Evolutionary conservation across 2,113 vertebrate genomes (phyloP), one percentile per base, ranked within the genome.

Genomic region (Edolisoma coerulescens): DNA sequence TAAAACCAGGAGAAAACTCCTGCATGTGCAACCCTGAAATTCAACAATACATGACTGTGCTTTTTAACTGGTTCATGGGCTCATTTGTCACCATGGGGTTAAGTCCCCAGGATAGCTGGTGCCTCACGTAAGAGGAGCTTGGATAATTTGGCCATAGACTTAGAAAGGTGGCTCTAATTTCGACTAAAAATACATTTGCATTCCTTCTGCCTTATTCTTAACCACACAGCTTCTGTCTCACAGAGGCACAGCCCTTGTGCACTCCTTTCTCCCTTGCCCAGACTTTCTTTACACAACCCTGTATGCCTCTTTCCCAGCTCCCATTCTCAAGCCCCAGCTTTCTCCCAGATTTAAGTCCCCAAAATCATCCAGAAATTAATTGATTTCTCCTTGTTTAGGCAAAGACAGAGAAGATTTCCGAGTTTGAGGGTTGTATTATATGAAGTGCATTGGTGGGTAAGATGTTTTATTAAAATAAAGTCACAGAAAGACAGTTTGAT

Each of bases 171-270:
- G 79, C 79, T 94, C 85, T 92, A 50, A 73, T 94, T 94, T 95
- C 67, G 0, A 50, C 88, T 95, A 92, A 97, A 97, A 95, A 96
- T 96, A 94, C 39, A 83, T 88, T 86, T 65, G 59, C 88, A 80
- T 95, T 94, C 85, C 63, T 90, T 73, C 42, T 94, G 63, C 54
- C 30, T 79, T 95, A 78, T 84, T 93, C 89, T 91, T 93, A 79
- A 90, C 37, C 61, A 50, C 70, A 76, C 37, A 73, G 74, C 33
- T 68, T 82, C 39, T 52, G 53, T 89, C n/a, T 76, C 74, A 17
- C n/a, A 60, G 42, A 53, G 49, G 26, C 49, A 75, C 49, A 87
- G 27, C 49, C 13, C 69, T 35, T 33, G 41, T 42, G 42, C 1
- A 1, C 52, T 54, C 33, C 64, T 53, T 91, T 54, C 23, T 32